Conservation (phyloP, 2,113 vertebrate species). For the Myxocyprinus asiaticus region DNA sequence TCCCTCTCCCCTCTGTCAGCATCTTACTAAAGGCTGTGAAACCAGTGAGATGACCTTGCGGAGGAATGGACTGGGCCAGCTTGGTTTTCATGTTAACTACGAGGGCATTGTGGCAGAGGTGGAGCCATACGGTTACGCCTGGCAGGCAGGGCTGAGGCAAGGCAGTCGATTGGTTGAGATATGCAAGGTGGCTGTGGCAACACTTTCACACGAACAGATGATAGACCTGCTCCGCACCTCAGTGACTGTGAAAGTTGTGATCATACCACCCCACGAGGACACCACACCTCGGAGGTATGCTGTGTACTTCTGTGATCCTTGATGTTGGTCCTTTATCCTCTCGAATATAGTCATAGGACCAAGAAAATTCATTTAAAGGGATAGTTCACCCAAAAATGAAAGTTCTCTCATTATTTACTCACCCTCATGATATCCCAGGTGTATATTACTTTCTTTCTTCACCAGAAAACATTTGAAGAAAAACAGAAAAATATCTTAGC, state of each 20-base stretch:
- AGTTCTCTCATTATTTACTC: too few relatives aligned
- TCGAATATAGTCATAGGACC: too few relatives aligned
- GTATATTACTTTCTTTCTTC: too few relatives aligned
- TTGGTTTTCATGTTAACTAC: slow-evolving; percentile 98
- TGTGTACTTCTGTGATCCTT: background rate
- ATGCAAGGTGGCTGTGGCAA: slow-evolving; percentile 95
- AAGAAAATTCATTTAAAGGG: too few relatives aligned
- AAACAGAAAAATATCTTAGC: too few relatives aligned
- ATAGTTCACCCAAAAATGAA: too few relatives aligned
- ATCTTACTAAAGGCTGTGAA: slow-evolving; percentile 93
- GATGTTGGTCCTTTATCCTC: too few relatives aligned
- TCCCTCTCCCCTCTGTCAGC: slow-evolving; percentile 63
- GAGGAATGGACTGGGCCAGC: slow-evolving; percentile 93
- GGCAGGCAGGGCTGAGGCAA: slow-evolving; percentile 95
- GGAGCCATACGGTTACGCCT: slow-evolving; percentile 95
- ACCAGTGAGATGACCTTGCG: slow-evolving; percentile 96
- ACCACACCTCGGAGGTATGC: slow-evolving; percentile 92
- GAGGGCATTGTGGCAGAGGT: slow-evolving; percentile 98
- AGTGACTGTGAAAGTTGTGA: slow-evolving; percentile 91
- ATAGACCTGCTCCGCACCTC: slow-evolving; percentile 96
- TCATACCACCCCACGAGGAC: slow-evolving; percentile 94
- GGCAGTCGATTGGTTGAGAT: slow-evolving; percentile 97
- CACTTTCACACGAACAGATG: slow-evolving; percentile 97
- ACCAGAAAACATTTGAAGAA: too few relatives aligned
- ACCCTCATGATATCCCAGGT: too few relatives aligned